These are phyloP conservation scores for Drosophila lacertosa DNA, from an alignment of 1,140 invertebrate genomes.

Conservation along the genomic window DNA sequence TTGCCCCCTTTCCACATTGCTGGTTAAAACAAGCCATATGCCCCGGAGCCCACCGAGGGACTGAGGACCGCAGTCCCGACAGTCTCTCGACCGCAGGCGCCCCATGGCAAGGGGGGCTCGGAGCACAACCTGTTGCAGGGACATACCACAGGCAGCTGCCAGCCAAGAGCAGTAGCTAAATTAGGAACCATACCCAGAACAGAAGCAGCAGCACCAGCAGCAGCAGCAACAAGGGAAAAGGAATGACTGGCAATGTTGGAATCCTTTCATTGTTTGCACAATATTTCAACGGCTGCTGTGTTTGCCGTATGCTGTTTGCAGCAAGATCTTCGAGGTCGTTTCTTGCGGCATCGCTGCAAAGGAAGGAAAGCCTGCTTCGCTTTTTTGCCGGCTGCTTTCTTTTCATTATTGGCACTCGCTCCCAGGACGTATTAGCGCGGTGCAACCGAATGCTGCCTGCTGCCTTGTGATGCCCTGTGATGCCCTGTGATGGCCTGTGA, in stretches of 20 bases:
- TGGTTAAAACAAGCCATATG: neutral
- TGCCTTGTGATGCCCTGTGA: neutral
- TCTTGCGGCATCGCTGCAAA: slow-evolving; percentile 38
- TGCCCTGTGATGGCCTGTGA: neutral
- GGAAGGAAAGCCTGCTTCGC: slow-evolving; percentile 32
- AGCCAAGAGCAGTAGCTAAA: neutral
- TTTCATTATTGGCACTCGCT: slow-evolving; percentile 48
- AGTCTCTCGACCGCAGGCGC: neutral
- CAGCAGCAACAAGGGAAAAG: neutral
- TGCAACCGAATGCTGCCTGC: neutral
- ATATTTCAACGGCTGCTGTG: slow-evolving; percentile 19
- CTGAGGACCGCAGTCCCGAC: neutral
- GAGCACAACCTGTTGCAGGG: slow-evolving; percentile 33
- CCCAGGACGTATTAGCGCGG: slow-evolving; percentile 19
- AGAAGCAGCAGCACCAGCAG: neutral
- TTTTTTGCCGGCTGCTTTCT: slow-evolving; percentile 48
- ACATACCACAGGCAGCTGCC: neutral
- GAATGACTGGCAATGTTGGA: slow-evolving; percentile 22
- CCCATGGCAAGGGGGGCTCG: neutral
- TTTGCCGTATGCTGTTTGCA: slow-evolving; percentile 1
- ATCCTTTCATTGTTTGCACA: slow-evolving; percentile 37
- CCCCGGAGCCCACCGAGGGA: neutral
- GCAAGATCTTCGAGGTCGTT: neutral
- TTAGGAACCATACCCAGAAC: neutral
- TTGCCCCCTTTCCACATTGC: neutral